Evolutionary conservation across 2,888 invertebrate genomes (phyloP), one percentile per base, ranked within the genome.

Genomic region (Hedya salicella): DNA sequence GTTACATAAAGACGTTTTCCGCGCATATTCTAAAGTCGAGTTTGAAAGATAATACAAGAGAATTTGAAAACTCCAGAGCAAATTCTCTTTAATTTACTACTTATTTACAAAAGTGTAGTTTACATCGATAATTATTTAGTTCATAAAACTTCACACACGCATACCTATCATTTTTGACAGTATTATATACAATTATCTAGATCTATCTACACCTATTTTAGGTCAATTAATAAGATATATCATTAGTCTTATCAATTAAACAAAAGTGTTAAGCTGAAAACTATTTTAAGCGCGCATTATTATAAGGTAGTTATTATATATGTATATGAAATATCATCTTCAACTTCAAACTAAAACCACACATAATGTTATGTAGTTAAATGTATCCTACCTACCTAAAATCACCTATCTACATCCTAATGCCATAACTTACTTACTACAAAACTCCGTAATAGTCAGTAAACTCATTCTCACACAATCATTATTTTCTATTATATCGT

Each of bases 401-500:
- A n/a, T n/a, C n/a, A n/a, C n/a, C n/a, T n/a, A n/a, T n/a, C n/a
- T n/a, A n/a, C 13, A 53, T 32, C 36, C 9, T 32, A 62, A 2
- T 11, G 9, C 17, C 13, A 19, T 3, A 14, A 25, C 3, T 25
- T 2, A 40, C 8, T 25, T 25, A 2, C 40, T 48, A 54, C 46
- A 25, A 36, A 64, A 59, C n/a, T 14, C 44, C 14, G 30, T 44
- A 5, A 25, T 25, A 25, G 25, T 25, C 25, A 25, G 25, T 25
- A 25, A 14, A 6, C 3, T 42, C 32, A 17, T 59, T 21, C 36
- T 9, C n/a, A 54, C 16, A 40, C n/a, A n/a, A 17, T 13, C 30
- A 50, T 17, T 44, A 50, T 32, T 19, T 54, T 48, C 30, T 40
- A 30, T 30, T 48, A 59, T 66, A 66, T 65, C 66, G 53, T 66